Evolutionary conservation across 2,888 invertebrate species (phyloP).

Genomic region (Sphaerophoria taeniata): DNA sequence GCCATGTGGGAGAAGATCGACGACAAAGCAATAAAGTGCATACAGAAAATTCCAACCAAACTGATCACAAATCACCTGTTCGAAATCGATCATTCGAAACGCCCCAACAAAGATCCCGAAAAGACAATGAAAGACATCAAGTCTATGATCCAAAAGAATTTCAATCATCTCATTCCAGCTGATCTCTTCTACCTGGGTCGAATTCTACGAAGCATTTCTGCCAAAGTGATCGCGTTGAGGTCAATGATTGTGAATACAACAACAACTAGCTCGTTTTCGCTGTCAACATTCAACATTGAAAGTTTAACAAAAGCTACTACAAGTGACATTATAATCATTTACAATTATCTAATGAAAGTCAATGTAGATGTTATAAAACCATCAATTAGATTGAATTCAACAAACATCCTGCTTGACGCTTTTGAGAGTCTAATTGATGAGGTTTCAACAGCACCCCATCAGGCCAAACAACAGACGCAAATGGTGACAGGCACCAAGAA

Average conservation of each 20-base stretch:
- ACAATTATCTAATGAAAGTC: conserved; percentile 84
- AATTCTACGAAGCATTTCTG: conserved; percentile 77
- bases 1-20: conserved; percentile 84
- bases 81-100: conserved; percentile 76
- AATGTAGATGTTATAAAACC: conserved; percentile 79
- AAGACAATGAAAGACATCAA: conserved; percentile 76
- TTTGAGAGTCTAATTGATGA: conserved; percentile 85
- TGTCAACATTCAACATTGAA: conserved; percentile 39
- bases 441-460: conserved; percentile 77
- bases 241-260: conserved; percentile 5
- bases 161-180: conserved; percentile 83
- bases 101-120: conserved; percentile 74
- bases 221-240: conserved; percentile 43
- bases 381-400: conserved; percentile 85
- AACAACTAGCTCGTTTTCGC: conserved; percentile 6
- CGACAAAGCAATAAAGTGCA: conserved; percentile 68
- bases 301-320: conserved; percentile 61
- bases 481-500: conserved; percentile 13
- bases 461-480: conserved; percentile 15
- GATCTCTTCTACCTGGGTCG: conserved; percentile 85
- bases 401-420: conserved; percentile 86
- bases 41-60: conserved; percentile 41
- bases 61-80: conserved; percentile 77
- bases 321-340: conserved; percentile 78
- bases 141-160: conserved; percentile 75